Evolutionary conservation across 2,888 invertebrate genomes (phyloP), one percentile per base, ranked within the genome.

Genomic region (Orthonychiurus folsomi): DNA sequence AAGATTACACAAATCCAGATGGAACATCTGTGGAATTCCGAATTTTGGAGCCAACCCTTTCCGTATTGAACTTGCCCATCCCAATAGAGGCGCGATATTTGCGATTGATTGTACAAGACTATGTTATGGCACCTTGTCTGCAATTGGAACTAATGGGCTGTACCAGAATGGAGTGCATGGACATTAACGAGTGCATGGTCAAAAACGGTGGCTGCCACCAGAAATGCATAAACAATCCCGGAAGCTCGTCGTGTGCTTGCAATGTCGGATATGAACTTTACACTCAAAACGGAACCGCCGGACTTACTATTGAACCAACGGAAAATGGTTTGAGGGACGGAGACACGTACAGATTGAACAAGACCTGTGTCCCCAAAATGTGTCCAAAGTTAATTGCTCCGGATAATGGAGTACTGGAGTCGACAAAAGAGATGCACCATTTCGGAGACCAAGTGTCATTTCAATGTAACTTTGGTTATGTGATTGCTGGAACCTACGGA

Each of bases 301-400:
- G 93, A 18, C 93, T 86, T 75, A 75, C 80, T 57, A 83, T 96
- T 60, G 89, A 89, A 73, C 79, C 80, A 61, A 85, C 85, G 0
- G 96, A 97, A 80, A 86, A 85, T 60, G 96, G 97, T 3, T 82
- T 86, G 66, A 82, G 89, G 64, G 91, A 93, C 74, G 93, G 92
- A 0, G 95, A 96, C 75, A 83, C 86, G 1, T 89, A 87, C 76
- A 88, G 91, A 76, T 83, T 87, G 72, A 94, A 95, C 76, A 95
- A 96, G 79, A 90, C 94, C 28, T 96, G 95, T 77, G 94, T 95
- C 15, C 90, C 92, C 0, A 83, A 93, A 1, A 90, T 92, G 89
- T 94, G 93, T 71, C 89, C 92, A 3, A 77, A 81, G 1, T 76
- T 93, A 50, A 76, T 80, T 28, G 81, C 86, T 2, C 93, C 93